Evolutionary conservation across 2,888 invertebrate genomes (phyloP), one percentile per base, ranked within the genome.

Genomic region (Troilus luridus): DNA sequence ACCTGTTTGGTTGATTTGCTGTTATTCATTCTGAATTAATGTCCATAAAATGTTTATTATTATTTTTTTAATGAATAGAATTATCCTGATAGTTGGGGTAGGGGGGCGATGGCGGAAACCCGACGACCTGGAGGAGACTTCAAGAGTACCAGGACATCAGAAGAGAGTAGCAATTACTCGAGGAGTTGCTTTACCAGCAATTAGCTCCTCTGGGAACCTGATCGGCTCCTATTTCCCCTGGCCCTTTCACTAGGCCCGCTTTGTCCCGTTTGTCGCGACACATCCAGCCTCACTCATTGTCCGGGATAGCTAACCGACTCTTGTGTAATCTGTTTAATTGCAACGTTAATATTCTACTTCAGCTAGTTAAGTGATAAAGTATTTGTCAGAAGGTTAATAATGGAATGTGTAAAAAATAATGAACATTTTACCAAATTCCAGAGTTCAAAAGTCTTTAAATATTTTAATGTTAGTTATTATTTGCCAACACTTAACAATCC

Each of bases 181-280:
- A 85, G 56, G 85, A 21, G 85, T 56, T 54, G 85, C 85, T 85
- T 54, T 54, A 56, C 56, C 85, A 56, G 56, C 56, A 56, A 58
- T 85, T 85, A 85, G 11, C 56, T n/a, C 0, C 41, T n/a, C 85
- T 85, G 85, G n/a, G 85, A 85, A 85, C 85, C 85, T 58, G 85
- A 54, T n/a, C 56, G 11, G 85, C n/a, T n/a, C 85, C 56, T 12
- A 14, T n/a, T 85, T 85, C 85, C 85, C 56, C 3, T 0, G n/a
- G n/a, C 85, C 21, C 21, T 85, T 85, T 85, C 56, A 54, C 85
- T 56, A 85, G 21, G 10, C 0, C 0, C n/a, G 56, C 85, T 85
- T 85, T 85, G 85, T 85, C 56, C 56, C 0, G 85, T 54, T 54
- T 85, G 56, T 56, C 56, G 85, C 56, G 56, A n/a, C 85, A 56